A percentile compares a stretch with the other conserved stretches of the same genome.
Evolutionary conservation across 1,140 invertebrate genomes (phyloP).

Genomic region (Lerema accius): DNA sequence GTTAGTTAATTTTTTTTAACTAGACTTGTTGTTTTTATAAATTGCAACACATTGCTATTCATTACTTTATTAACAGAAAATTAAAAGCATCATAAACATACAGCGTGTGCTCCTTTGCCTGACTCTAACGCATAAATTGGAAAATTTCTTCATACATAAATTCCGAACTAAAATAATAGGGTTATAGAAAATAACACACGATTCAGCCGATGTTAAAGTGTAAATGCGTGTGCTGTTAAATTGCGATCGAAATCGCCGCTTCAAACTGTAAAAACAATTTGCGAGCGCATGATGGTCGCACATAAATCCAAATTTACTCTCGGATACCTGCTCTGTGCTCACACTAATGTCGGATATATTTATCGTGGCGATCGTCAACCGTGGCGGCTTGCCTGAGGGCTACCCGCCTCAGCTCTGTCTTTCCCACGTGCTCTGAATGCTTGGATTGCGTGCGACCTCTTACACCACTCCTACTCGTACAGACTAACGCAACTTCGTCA

Average conservation of each 20-base stretch:
- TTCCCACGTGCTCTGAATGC: constrained; percentile 80
- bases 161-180: constrained; percentile 20
- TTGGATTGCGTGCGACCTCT: constrained; percentile 77
- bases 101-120: neutral
- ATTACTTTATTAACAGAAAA: too few relatives aligned
- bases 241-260: constrained; percentile 31
- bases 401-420: constrained; percentile 62
- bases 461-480: constrained; percentile 54
- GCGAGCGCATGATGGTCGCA: constrained; percentile 42
- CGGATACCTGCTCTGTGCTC: constrained; percentile 59
- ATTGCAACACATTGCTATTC: too few relatives aligned
- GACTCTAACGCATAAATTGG: constrained; percentile 2
- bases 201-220: constrained; percentile 26
- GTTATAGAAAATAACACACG: constrained; percentile 28
- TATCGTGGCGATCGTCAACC: constrained; percentile 79
- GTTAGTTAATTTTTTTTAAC: too few relatives aligned
- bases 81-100: neutral
- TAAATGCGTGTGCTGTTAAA: constrained; percentile 32
- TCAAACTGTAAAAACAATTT: constrained; percentile 35
- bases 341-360: constrained; percentile 75
- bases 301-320: constrained; percentile 47
- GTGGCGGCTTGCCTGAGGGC: constrained; percentile 67
- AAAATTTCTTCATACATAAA: constrained; percentile 14
- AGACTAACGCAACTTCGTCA: constrained; percentile 51
- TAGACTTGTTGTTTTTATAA: too few relatives aligned